Evolutionary conservation across 2,113 vertebrate species (phyloP).

Genomic region (Cryptoleucopteryx plumbea): DNA sequence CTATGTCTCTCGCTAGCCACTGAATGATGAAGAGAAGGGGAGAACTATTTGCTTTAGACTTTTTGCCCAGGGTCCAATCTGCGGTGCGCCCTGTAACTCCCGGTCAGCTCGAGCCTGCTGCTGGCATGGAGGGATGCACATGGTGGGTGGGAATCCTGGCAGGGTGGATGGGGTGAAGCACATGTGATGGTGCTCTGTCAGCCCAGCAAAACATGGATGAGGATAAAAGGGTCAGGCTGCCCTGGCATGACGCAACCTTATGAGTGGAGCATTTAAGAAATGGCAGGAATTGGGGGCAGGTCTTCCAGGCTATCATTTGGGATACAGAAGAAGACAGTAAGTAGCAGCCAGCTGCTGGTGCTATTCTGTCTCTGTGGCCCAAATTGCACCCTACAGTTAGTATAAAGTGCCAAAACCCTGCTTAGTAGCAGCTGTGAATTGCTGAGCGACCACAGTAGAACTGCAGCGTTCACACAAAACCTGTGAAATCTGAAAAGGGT

Average conservation of each 20-base stretch:
- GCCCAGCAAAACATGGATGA: not conserved
- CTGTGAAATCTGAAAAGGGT: not conserved
- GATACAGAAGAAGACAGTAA: not conserved
- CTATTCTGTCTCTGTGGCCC: not conserved
- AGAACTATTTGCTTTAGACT: not conserved
- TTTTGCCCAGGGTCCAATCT: not conserved
- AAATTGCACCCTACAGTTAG: not conserved
- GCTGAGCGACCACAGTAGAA: not conserved
- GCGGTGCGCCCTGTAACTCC: fast-evolving
- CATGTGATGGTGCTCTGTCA: not conserved
- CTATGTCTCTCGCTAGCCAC: not conserved
- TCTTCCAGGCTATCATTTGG: not conserved
- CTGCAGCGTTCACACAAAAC: not conserved
- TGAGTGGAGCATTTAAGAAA: not conserved
- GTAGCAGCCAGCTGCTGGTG: not conserved
- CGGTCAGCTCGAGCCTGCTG: not conserved
- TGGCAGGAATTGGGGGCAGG: not conserved
- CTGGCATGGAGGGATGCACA: not conserved
- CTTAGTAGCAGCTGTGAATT: not conserved
- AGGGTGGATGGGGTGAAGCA: not conserved
- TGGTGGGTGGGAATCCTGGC: not conserved
- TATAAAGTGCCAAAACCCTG: not conserved
- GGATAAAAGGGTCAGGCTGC: not conserved
- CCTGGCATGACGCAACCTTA: not conserved
- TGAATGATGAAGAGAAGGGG: not conserved